Base-by-base conservation (phyloP, 2,888 invertebrate species). In the Acanthococcus lagerstroemiae region DNA sequence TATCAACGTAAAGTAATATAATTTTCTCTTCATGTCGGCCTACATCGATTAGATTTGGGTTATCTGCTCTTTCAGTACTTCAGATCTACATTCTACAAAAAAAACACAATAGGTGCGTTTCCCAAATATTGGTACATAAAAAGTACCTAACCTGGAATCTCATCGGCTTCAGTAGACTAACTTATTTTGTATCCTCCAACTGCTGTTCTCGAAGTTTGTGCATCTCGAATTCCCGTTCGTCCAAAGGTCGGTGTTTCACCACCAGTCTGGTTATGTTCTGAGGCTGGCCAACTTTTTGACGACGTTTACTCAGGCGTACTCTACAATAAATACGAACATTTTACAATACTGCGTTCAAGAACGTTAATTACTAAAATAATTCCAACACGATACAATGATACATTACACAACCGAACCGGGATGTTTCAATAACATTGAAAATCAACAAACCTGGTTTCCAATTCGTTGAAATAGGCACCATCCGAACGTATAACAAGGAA, bases 401-500 rank as follows among this genome's bases (percentile, higher is more conserved):
- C 54, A n/a, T 37, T 37, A 3, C 37, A 30, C 37, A 9, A 30
- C 7, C 12, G 7, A 30, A 30, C 37, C 6, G 37, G 7, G 37
- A 6, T 30, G 37, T 30, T 30, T 30, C n/a, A n/a, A n/a, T 3
- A 37, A n/a, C 37, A 37, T 37, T 3, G 37, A 37, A 37, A 37
- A 15, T n/a, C n/a, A 19, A 50, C 48, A 19, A 30, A 63, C 63
- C 63, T 63, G 2, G 63, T 63, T 24, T 63, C 63, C 7, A 63
- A 37, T 63, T 63, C 63, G 30, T 63, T 63, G 25, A 30, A 65
- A 70, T 87, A 96, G 4, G 95, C 90, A 46, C 88, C 89, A 75
- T 92, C 90, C 70, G 87, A 86, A 67, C 95, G 84, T 70, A 94
- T 85, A 67, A 95, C 91, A 78, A 96, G 86, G 80, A 95, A 96